Base-by-base conservation (phyloP, 2,797 vertebrate species). In the Neosilurus mollespiculum region DNA sequence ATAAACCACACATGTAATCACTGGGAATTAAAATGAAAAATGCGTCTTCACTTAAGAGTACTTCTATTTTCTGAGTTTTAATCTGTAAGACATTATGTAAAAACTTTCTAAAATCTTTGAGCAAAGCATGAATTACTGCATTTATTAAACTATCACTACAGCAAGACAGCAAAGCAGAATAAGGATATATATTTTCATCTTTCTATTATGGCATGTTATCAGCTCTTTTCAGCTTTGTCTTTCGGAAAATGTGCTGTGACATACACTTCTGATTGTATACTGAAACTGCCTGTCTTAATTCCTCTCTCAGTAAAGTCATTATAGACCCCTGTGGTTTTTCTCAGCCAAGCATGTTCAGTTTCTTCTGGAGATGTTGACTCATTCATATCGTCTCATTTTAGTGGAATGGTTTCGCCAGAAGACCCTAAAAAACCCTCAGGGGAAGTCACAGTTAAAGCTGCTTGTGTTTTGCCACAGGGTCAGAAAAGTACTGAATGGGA, bases 351-450 rank as follows among this genome's bases (percentile, higher is more conserved):
- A 81, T 91, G 87, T 87, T 86, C 87, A 84, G 87, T 91, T 88
- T 91, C 89, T 90, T 89, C 82, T 88, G 90, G 90, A 91, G 87
- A 93, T 90, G 89, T 91, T 92, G 90, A 93, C 90, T 92, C 89
- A 92, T 89, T 87, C 89, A 83, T 92, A 93, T 90, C 91, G 88
- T 91, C 89, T 92, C 81, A 78, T 86, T 86, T 91, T 91, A 91
- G 92, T 89, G 88, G 78, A 91, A 89, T 86, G 67, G 80, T 87
- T 91, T 88, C 89, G 91, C 89, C 89, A 92, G 90, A 93, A 85
- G 91, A 78, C 85, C 88, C 88, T 89, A 87, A 91, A 92, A 73
- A n/a, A 86, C 83, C 89, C 91, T 88, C 88, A 87, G 89, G 89
- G 87, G 89, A 88, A 93, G 93, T 91, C 88, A 89, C 65, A 4